A percentile compares a stretch with the other conserved stretches of the same genome.
These are phyloP conservation scores for Zele albiditarsus DNA, from an alignment of 2,888 invertebrate species.

Conservation along the genomic window DNA sequence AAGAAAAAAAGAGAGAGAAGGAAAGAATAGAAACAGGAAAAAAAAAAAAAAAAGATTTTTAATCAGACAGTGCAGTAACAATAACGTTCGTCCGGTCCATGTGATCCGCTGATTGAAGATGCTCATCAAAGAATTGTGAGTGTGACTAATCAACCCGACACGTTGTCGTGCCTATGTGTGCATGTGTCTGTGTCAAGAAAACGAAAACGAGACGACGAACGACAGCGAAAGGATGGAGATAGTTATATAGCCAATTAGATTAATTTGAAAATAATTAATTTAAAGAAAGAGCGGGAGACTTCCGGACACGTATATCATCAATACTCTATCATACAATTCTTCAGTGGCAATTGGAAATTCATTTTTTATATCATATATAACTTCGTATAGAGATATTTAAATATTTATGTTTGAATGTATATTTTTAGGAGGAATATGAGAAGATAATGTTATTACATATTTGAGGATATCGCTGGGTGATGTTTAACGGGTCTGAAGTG, in stretches of 20 bases:
- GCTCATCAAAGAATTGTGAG: slow-evolving; percentile 72
- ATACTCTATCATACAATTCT: background rate
- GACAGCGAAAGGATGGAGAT: background rate
- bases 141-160: slow-evolving; percentile 43
- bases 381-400: background rate
- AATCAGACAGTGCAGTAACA: background rate
- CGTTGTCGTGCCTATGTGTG: background rate
- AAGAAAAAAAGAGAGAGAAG: slow-evolving; percentile 21
- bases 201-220: background rate
- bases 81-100: slow-evolving; percentile 54
- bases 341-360: background rate
- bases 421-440: background rate
- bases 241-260: background rate
- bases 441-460: background rate
- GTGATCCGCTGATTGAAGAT: slow-evolving; percentile 64
- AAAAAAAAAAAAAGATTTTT: background rate
- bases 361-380: background rate
- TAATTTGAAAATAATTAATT: slow-evolving; percentile 6
- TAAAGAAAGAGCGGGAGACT: slow-evolving; percentile 22
- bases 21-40: slow-evolving; percentile 3
- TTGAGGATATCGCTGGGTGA: background rate
- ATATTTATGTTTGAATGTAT: no score
- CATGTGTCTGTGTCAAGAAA: slow-evolving; percentile 1
- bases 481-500: slow-evolving; percentile 45
- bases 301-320: slow-evolving; percentile 26